Base-by-base conservation (phyloP, 1,140 invertebrate genomes). In the Zaprionus inermis region DNA sequence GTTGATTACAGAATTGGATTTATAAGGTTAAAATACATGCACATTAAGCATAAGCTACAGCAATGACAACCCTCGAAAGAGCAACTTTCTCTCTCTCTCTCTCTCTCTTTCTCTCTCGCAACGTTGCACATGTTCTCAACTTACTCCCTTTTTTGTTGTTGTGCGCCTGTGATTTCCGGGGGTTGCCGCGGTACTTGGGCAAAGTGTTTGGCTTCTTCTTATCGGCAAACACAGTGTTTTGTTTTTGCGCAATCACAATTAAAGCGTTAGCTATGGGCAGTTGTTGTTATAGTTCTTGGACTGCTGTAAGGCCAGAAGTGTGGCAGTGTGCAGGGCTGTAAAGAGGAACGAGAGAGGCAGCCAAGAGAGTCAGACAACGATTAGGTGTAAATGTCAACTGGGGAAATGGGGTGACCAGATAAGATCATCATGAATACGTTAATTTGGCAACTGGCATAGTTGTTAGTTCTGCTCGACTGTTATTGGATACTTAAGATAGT, bases 261-360 rank as follows among this genome's bases (percentile, higher is more conserved):
- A 76, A 78, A 76, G 54, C 63, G 76, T 67, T 76, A 51, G 67
- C 57, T 66, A 54, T 28, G 51, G 67, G 72, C 76, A 78, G 61
- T 72, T 78, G 28, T 54, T 59, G 6, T 44, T 59, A 18, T 20
- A 18, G 16, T 51, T 68, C 71, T 60, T 73, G 64, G 51, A 75
- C 52, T 74, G 65, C 66, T 75, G 32, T 60, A 61, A 61, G 61
- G 66, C 68, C 68, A 75, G 71, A 71, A 63, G 68, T 75, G 67
- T 71, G 73, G 60, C 73, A 65, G 60, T 76, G 22, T 72, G 24
- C 3, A 5, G 44, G 58, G 24, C 72, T 75, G 59, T 65, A 71
- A 46, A 52, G 49, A 14, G 46, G 36, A 44, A 49, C 7, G 41
- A 44, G 46, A 49, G 20, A 22, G 41, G 24, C n/a, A 46, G 57